A percentile compares a stretch with the other conserved stretches of the same genome.
These are phyloP conservation scores for Enteromius unitaeniatus DNA, from an alignment of 2,797 vertebrate species.

Conservation along the genomic window DNA sequence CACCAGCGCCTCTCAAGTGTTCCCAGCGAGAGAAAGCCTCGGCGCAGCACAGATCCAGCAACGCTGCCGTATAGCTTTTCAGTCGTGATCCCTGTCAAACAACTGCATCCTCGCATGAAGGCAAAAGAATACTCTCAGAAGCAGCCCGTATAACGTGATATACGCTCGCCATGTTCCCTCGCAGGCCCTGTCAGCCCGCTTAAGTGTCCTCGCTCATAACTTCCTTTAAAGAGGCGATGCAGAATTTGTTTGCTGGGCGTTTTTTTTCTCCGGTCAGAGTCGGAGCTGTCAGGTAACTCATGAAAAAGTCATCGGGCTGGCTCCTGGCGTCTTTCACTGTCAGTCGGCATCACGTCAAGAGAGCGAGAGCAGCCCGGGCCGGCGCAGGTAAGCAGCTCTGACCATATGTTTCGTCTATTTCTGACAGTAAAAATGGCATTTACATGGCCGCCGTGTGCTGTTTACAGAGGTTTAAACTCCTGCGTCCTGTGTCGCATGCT, in stretches of 20 bases:
- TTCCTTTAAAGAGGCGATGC: slow-evolving; percentile 39
- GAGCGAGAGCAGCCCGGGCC: slow-evolving; percentile 74
- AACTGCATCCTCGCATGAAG: slow-evolving; percentile 39
- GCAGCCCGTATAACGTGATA: slow-evolving; percentile 42
- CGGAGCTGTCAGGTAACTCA: slow-evolving; percentile 76
- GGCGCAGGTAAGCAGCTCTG: slow-evolving; percentile 80
- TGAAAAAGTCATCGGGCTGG: slow-evolving; percentile 79
- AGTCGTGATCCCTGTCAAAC: slow-evolving; percentile 55
- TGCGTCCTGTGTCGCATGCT: slow-evolving; percentile 82
- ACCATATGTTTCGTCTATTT: slow-evolving; percentile 92
- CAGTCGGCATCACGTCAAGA: slow-evolving; percentile 83
- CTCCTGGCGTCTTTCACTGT: slow-evolving; percentile 77
- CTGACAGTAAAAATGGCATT: slow-evolving; percentile 88
- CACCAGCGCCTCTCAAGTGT: slow-evolving; percentile 33
- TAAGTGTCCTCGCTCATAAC: slow-evolving; percentile 24
- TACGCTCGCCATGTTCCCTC: slow-evolving; percentile 6
- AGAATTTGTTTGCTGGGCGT: slow-evolving; percentile 46
- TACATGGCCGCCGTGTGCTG: slow-evolving; percentile 83
- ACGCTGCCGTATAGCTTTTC: slow-evolving; percentile 34
- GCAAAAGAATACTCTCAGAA: slow-evolving; percentile 11
- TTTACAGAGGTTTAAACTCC: slow-evolving; percentile 90
- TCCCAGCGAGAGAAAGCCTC: slow-evolving; percentile 22
- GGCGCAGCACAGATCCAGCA: background rate
- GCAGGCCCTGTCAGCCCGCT: slow-evolving; percentile 38
- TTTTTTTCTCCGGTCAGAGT: slow-evolving; percentile 50